These are phyloP conservation scores for Ctenoplectra terminalis DNA, from an alignment of 1,140 invertebrate genomes.

Conservation along the genomic window DNA sequence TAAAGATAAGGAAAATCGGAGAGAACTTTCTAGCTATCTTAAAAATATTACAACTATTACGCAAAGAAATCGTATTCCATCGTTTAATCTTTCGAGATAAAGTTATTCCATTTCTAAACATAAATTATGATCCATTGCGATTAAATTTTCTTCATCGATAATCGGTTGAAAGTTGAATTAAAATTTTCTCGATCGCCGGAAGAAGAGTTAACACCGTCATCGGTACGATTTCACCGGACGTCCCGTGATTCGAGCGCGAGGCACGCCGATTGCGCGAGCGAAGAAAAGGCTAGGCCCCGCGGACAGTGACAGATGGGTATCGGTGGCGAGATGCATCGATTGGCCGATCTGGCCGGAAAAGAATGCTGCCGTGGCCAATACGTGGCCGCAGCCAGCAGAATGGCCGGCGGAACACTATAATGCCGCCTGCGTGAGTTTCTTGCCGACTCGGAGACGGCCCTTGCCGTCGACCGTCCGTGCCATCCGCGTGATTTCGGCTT, in stretches of 20 bases:
- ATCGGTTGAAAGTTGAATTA: too few relatives aligned
- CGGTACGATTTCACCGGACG: slow-evolving; percentile 6
- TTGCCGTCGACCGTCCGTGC: slow-evolving; percentile 22
- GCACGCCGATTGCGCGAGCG: slow-evolving; percentile 34
- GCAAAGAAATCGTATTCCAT: too few relatives aligned
- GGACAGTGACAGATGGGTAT: slow-evolving; percentile 83
- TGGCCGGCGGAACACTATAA: slow-evolving; percentile 74
- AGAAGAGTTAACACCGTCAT: background rate
- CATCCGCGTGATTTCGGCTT: slow-evolving; percentile 61
- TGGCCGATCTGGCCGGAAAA: slow-evolving; percentile 82
- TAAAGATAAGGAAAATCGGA: too few relatives aligned
- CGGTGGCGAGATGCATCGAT: slow-evolving; percentile 82
- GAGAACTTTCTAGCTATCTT: too few relatives aligned
- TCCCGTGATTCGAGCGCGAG: background rate
- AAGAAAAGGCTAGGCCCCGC: slow-evolving; percentile 70
- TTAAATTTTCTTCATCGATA: too few relatives aligned
- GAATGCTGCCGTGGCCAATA: slow-evolving; percentile 81
- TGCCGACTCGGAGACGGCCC: slow-evolving; percentile 39
- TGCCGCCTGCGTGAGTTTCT: slow-evolving; percentile 64
- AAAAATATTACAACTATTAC: too few relatives aligned
- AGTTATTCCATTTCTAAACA: too few relatives aligned
- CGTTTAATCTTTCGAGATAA: too few relatives aligned
- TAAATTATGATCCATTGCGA: too few relatives aligned
- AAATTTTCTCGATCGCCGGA: too few relatives aligned
- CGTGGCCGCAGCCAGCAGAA: slow-evolving; percentile 79